Conservation (phyloP, 2,888 invertebrate genomes). For the Caenorhabditis sp. region DNA sequence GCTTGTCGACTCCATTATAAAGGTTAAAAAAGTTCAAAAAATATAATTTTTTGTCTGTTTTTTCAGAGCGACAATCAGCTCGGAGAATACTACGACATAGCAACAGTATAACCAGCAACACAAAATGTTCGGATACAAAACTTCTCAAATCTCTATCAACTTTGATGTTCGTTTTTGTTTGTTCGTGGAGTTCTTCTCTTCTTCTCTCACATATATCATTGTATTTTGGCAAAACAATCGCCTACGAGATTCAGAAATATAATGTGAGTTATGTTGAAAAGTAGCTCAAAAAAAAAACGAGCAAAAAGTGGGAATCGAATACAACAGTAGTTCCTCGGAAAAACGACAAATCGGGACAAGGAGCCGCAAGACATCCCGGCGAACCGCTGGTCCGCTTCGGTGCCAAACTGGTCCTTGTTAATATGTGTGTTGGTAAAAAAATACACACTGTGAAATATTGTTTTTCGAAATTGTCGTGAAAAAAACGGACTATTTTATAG, state of each 20-base stretch:
- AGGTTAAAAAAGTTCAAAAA: slow-evolving; percentile 4
- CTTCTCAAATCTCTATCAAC: slow-evolving; percentile 31
- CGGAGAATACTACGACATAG: slow-evolving; percentile 26
- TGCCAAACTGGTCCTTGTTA: too few relatives aligned
- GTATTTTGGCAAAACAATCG: slow-evolving; percentile 28
- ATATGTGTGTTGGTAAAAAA: too few relatives aligned
- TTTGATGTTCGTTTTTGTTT: slow-evolving; percentile 35
- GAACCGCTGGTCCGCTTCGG: too few relatives aligned
- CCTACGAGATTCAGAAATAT: slow-evolving; percentile 38
- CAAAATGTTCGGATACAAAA: slow-evolving; percentile 35
- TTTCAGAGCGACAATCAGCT: slow-evolving; percentile 24
- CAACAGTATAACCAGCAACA: slow-evolving; percentile 31
- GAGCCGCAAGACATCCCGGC: too few relatives aligned
- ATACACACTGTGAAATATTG: too few relatives aligned
- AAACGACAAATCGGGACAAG: too few relatives aligned
- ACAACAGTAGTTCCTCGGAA: too few relatives aligned
- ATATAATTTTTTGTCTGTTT: not conserved
- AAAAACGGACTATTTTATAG: slow-evolving; percentile 10
- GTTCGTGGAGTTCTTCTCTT: slow-evolving; percentile 36
- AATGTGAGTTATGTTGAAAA: slow-evolving; percentile 25
- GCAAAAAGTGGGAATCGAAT: too few relatives aligned
- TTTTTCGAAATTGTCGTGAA: too few relatives aligned
- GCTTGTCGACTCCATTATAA: slow-evolving; percentile 31
- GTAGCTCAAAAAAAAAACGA: too few relatives aligned
- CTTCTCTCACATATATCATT: slow-evolving; percentile 32